These are phyloP conservation scores for Zoanthus solanderi DNA, from an alignment of 92 coral and sea anemone genomes.

Conservation along the genomic window DNA sequence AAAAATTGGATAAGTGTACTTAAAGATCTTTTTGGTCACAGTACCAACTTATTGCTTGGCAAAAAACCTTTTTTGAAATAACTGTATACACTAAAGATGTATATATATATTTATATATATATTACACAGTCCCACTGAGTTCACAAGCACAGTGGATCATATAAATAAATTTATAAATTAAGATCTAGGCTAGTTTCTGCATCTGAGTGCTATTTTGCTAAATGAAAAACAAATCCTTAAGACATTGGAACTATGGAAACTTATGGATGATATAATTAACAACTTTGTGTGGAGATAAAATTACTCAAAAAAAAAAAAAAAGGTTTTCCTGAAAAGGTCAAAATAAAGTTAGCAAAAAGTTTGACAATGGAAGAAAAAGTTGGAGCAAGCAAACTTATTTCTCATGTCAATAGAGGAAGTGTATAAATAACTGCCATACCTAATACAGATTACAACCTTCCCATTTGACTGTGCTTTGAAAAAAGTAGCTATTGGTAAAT, in stretches of 20 bases:
- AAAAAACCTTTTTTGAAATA: no score
- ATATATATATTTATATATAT: constrained; percentile 6
- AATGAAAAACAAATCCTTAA: background rate
- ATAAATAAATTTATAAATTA: constrained; percentile 50
- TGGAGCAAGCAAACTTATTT: background rate
- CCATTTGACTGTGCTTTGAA: background rate
- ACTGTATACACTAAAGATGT: background rate
- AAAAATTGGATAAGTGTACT: no score
- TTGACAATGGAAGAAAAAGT: background rate
- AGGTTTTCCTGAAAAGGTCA: background rate
- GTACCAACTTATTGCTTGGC: no score
- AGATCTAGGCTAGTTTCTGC: constrained; percentile 37
- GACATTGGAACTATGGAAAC: constrained; percentile 6
- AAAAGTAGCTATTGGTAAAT: background rate
- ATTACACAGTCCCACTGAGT: constrained; percentile 36
- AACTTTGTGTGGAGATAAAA: constrained; percentile 2
- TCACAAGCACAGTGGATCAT: constrained; percentile 34
- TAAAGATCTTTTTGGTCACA: no score
- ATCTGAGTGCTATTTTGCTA: constrained; percentile 17
- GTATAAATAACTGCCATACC: background rate
- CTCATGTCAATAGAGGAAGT: background rate
- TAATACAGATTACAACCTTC: background rate
- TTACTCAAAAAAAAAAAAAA: background rate
- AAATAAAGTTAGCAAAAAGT: background rate
- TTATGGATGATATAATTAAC: background rate